Percentiles rank a stretch among this genome's conserved stretches.
Conservation (phyloP, 2,113 vertebrate species). For the Callorhinus ursinus region DNA sequence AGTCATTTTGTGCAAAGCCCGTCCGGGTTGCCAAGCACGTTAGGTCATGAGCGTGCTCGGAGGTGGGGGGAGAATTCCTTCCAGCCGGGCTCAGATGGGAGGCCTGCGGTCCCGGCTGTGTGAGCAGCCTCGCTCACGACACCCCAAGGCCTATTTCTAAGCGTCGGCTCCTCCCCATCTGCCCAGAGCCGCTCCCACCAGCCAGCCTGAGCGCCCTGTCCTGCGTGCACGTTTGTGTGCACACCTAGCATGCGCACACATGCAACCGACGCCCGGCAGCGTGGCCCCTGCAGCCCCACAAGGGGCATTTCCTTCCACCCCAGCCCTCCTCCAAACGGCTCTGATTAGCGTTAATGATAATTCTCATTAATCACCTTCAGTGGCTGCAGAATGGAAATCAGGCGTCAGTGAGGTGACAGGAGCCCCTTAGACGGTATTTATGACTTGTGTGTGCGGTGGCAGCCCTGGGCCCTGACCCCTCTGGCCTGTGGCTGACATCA, state of each 20-base stretch:
- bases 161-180: neutral
- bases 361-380: neutral
- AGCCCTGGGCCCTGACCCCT: neutral
- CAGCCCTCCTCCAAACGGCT: neutral
- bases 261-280: rapidly evolving
- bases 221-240: neutral
- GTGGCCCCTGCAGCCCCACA: rapidly evolving
- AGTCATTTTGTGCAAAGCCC: conserved; percentile 64
- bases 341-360: conserved; percentile 54
- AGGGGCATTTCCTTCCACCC: rapidly evolving
- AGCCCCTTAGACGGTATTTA: neutral
- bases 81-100: conserved; percentile 39
- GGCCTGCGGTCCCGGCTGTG: conserved; percentile 59
- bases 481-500: neutral
- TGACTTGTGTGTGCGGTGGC: neutral
- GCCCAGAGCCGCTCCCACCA: rapidly evolving
- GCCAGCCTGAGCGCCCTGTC: neutral
- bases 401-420: neutral
- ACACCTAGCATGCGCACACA: rapidly evolving
- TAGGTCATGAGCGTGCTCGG: conserved; percentile 70
- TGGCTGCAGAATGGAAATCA: neutral
- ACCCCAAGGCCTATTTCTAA: neutral
- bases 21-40: conserved; percentile 58
- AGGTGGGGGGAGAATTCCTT: conserved; percentile 65
- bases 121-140: neutral